Evolutionary conservation across 2,113 vertebrate species (phyloP), one percentile per base, ranked within the genome.

Genomic region (Tychaedon coryphoeus): DNA sequence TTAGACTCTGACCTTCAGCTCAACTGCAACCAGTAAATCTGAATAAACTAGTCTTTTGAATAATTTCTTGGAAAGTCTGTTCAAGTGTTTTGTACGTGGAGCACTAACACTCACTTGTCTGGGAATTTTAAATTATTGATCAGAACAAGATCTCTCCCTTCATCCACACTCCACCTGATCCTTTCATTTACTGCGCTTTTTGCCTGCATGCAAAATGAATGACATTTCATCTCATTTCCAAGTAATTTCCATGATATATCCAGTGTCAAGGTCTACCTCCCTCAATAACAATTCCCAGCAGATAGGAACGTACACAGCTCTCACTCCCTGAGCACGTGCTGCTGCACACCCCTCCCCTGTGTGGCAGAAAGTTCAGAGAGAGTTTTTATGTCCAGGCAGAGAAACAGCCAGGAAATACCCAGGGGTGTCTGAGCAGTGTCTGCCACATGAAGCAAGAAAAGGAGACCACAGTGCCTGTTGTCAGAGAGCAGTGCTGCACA

Each of bases 51-150:
- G 19, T 15, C 13, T 71, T 60, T 78, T 70, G 45, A 76, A 43
- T n/a, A 80, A 78, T 61, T 80, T 40, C 19, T 64, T 65, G 14
- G 33, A 67, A 86, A 57, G 38, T 34, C 31, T 86, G 8, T 22
- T 53, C 70, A 78, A 38, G 43, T 34, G 75, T 48, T 94, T 67
- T 56, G 54, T 69, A 73, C 60, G 24, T 14, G 64, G 50, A 80
- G 56, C n/a, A 31, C 50, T 64, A 82, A 64, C 34, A 31, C 34
- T 40, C 48, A 13, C 33, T 57, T 75, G 31, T 77, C 53, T 79
- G 43, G 53, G 75, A 95, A 69, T 50, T 58, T 79, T 88, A n/a
- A 94, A 86, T 92, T 90, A 92, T 74, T 93, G 82, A 95, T 85
- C 86, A 65, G 65, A 69, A 74, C 82, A 77, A 88, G 81, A 75